Percentiles rank a stretch among this genome's conserved stretches.
Evolutionary conservation across 1,140 invertebrate genomes (phyloP).

Genomic region (Ceratina calcarata): DNA sequence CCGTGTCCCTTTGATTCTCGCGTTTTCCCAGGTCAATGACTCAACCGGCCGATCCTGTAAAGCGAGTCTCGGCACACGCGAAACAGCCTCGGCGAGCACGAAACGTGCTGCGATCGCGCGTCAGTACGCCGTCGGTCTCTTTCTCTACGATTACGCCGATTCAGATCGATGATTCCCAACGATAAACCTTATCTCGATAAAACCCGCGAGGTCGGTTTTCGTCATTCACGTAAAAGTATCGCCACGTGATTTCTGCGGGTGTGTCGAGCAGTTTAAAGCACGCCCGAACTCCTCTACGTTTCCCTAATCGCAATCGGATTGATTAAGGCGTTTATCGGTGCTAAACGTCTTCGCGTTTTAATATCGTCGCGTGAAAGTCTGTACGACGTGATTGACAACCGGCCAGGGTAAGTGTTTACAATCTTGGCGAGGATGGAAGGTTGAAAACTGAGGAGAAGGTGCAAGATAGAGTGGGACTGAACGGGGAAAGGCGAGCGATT

Average conservation of each 20-base stretch:
- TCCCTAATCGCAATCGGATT: neutral
- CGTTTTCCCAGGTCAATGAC: slow-evolving; percentile 72
- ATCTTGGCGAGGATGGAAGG: slow-evolving; percentile 18
- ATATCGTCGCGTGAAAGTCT: slow-evolving; percentile 33
- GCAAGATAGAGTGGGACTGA: neutral
- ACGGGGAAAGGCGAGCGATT: slow-evolving; percentile 31
- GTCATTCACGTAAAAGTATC: too few species aligned
- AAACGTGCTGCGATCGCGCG: slow-evolving; percentile 48
- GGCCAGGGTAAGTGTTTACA: slow-evolving; percentile 31
- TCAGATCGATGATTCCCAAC: too few species aligned
- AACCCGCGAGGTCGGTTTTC: too few species aligned
- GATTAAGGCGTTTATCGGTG: slow-evolving; percentile 1
- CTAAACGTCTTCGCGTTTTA: neutral
- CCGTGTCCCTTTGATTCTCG: slow-evolving; percentile 54
- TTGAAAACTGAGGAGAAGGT: slow-evolving; percentile 20
- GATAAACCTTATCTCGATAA: too few species aligned
- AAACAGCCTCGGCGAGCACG: slow-evolving; percentile 51
- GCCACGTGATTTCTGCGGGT: too few species aligned
- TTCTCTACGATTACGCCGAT: slow-evolving; percentile 8
- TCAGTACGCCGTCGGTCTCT: slow-evolving; percentile 49
- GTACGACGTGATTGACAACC: slow-evolving; percentile 20
- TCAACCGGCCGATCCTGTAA: slow-evolving; percentile 64
- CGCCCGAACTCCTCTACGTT: too few species aligned
- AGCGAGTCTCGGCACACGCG: slow-evolving; percentile 51
- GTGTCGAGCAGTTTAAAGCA: too few species aligned